Conservation (phyloP, 2,113 vertebrate species). For the Microcebus ravelobensis region DNA sequence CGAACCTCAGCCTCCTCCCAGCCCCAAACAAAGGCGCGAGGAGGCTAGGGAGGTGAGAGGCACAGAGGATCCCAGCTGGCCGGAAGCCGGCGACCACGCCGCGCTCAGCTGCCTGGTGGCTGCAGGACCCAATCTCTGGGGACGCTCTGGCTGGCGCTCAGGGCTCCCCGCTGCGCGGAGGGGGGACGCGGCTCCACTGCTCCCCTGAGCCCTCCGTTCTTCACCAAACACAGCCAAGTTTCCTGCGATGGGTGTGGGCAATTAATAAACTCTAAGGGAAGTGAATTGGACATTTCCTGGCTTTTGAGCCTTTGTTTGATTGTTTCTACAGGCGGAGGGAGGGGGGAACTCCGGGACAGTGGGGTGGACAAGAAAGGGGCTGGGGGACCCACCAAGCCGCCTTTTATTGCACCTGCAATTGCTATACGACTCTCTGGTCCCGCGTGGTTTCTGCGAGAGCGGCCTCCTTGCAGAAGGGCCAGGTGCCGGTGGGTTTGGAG, state of each 20-base stretch:
- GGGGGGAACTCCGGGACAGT: neutral
- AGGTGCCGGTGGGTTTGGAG: neutral
- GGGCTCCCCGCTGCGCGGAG: constrained; percentile 4
- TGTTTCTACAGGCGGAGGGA: constrained; percentile 56
- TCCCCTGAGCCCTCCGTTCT: constrained; percentile 9
- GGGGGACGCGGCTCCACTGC: neutral
- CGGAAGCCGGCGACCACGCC: neutral
- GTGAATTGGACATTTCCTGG: constrained; percentile 81
- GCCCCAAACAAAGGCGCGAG: constrained; percentile 5
- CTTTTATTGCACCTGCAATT: constrained; percentile 58
- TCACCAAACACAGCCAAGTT: constrained; percentile 65
- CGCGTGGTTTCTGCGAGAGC: neutral
- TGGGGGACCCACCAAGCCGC: constrained; percentile 11
- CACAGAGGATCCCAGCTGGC: neutral
- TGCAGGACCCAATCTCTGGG: neutral
- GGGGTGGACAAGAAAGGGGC: constrained; percentile 52
- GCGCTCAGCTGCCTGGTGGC: neutral
- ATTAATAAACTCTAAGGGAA: constrained; percentile 78
- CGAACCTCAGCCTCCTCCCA: neutral
- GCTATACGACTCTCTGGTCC: constrained; percentile 14
- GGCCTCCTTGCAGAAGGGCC: neutral
- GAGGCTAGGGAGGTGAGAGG: neutral
- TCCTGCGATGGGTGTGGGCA: constrained; percentile 70
- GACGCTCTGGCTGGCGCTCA: neutral
- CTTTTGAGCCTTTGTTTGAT: constrained; percentile 76